Percentiles rank a stretch among this genome's conserved stretches.
Evolutionary conservation across 2,888 invertebrate species (phyloP).

Genomic region (Mesodorylaimus sp.): DNA sequence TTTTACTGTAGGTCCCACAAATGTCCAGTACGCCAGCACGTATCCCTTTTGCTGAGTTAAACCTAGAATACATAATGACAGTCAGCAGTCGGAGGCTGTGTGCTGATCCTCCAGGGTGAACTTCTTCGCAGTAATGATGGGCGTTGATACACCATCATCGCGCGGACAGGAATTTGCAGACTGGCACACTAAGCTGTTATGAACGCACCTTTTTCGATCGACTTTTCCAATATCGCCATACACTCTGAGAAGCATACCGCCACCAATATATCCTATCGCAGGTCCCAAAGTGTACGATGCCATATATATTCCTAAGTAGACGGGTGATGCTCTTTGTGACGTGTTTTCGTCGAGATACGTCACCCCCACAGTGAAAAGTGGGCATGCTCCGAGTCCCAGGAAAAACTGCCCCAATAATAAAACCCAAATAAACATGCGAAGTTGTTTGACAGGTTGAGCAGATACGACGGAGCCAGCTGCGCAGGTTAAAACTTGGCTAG

Average conservation of each 20-base stretch:
- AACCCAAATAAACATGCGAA: slow-evolving; percentile 35
- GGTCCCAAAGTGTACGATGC: slow-evolving; percentile 62
- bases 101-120: no score
- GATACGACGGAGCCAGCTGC: no score
- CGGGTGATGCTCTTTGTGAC: slow-evolving; percentile 60
- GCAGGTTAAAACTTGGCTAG: neutral
- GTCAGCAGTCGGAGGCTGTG: no score
- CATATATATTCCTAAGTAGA: slow-evolving; percentile 44
- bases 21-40: no score
- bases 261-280: slow-evolving; percentile 62
- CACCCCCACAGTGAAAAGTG: slow-evolving; percentile 68
- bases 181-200: no score
- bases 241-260: slow-evolving; percentile 57
- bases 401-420: slow-evolving; percentile 62
- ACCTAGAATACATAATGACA: no score
- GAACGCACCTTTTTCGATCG: neutral
- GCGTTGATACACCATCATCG: no score
- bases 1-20: no score
- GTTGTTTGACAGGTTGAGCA: no score
- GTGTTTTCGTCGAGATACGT: slow-evolving; percentile 75
- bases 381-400: slow-evolving; percentile 66
- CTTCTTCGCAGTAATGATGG: no score
- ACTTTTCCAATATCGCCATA: slow-evolving; percentile 34
- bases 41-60: no score
- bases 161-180: no score